phyloP scores from a whole-genome alignment of 1,140 invertebrate genomes.

The Drosophila ogumai region DNA sequence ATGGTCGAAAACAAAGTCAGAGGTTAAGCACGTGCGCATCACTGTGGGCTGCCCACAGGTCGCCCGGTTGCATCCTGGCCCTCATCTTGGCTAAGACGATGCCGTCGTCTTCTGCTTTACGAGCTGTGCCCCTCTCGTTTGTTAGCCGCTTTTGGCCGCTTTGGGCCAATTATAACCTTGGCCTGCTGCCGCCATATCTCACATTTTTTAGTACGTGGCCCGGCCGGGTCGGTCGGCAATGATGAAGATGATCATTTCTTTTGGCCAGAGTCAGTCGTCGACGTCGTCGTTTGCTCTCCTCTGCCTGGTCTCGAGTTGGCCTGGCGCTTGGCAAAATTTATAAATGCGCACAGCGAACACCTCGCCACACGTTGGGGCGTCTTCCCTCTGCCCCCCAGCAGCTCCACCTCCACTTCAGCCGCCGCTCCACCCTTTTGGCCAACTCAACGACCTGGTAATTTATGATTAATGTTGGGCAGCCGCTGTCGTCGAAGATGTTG shows the following conservation, averaged over 20 bases:
- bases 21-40: constrained; percentile 81
- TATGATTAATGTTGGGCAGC: constrained; percentile 79
- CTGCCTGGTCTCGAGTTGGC: constrained; percentile 22
- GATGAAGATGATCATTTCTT: constrained; percentile 81
- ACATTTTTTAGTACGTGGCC: constrained; percentile 76
- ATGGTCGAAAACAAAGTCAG: constrained; percentile 72
- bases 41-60: constrained; percentile 58
- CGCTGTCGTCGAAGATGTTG: constrained; percentile 57
- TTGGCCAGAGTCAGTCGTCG: constrained; percentile 13
- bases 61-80: constrained; percentile 42
- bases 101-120: constrained; percentile 54
- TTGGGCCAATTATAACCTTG: constrained; percentile 83
- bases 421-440: constrained; percentile 31
- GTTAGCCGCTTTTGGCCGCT: constrained; percentile 68
- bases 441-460: constrained; percentile 82
- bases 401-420: constrained; percentile 4
- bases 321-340: constrained; percentile 81
- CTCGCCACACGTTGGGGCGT: constrained; percentile 81
- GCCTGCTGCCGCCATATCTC: constrained; percentile 82
- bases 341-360: constrained; percentile 79
- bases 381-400: constrained; percentile 49
- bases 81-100: constrained; percentile 2
- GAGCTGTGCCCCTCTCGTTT: constrained; percentile 72
- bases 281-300: not conserved
- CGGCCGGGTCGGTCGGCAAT: constrained; percentile 57